A percentile compares a stretch with the other conserved stretches of the same genome.
These are phyloP conservation scores for Bradynema listronoti DNA, from an alignment of 1,140 invertebrate species.

Conservation along the genomic window DNA sequence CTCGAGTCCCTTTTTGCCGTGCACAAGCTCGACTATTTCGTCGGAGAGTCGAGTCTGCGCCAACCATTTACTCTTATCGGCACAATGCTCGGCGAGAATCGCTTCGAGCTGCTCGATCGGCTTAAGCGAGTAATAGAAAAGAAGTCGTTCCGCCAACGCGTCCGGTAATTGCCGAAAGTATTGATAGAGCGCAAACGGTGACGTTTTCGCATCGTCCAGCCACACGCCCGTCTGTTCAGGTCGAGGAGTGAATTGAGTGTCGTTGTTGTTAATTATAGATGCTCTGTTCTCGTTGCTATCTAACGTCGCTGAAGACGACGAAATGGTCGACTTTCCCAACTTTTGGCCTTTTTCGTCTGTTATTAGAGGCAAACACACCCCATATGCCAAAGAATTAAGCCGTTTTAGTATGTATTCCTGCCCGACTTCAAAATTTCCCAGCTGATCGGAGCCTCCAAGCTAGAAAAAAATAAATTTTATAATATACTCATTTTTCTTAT, in stretches of 20 bases:
- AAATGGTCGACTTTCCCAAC: constrained; percentile 75
- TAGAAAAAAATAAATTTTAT: constrained; percentile 58
- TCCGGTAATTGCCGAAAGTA: constrained; percentile 58
- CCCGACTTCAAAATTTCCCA: constrained; percentile 65
- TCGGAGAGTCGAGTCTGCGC: constrained; percentile 48
- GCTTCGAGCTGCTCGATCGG: constrained; percentile 25
- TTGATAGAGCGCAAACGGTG: constrained; percentile 84
- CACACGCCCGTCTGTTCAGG: constrained; percentile 73
- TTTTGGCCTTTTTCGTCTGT: constrained; percentile 83
- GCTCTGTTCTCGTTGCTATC: constrained; percentile 76
- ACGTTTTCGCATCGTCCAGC: constrained; percentile 73
- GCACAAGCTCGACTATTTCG: constrained; percentile 48
- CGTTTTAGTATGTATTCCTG: constrained; percentile 70
- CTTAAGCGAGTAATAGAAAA: constrained; percentile 35
- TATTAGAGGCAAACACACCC: constrained; percentile 70
- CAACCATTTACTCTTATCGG: constrained; percentile 48
- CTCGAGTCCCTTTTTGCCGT: constrained; percentile 42
- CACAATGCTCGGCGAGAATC: constrained; percentile 35
- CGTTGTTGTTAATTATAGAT: constrained; percentile 86
- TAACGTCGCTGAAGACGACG: constrained; percentile 62
- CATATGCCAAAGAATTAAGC: constrained; percentile 30
- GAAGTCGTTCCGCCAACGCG: constrained; percentile 21
- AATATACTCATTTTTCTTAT: not conserved
- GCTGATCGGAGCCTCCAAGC: constrained; percentile 88
- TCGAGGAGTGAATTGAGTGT: constrained; percentile 56